Evolutionary conservation across 2,113 vertebrate genomes (phyloP), one percentile per base, ranked within the genome.

Genomic region (Saccopteryx leptura): DNA sequence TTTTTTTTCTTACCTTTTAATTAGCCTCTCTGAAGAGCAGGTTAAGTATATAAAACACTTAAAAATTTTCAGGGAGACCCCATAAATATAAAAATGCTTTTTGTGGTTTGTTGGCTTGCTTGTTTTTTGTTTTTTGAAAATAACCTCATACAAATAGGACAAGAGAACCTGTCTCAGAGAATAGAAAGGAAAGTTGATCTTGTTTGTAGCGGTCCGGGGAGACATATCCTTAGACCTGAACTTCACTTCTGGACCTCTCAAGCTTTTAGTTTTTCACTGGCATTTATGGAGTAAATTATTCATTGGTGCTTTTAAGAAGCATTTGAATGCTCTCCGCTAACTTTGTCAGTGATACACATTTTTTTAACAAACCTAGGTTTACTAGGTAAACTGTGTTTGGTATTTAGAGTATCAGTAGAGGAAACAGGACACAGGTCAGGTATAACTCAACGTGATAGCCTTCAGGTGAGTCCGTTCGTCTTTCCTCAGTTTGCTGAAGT

Each of bases 251-350:
- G 69, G 76, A 19, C 79, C 76, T 65, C 60, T 69, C 50, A 80
- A 31, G 92, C 76, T 71, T 87, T 94, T 72, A 23, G 86, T 33
- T 78, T 78, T 72, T 50, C 24, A 48, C 56, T 71, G 54, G 80
- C 31, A 11, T 88, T 75, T 81, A 9, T 7, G 48, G 15, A 87
- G 21, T 93, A 50, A 89, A 93, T 95, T 91, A 91, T 96, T 95
- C 74, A 91, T 31, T 6, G 75, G 48, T 81, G 88, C 74, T 81
- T 84, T 95, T 82, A 76, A 66, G 90, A 71, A 89, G 48, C 61
- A 8, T 52, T 48, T 56, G 81, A 80, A 46, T 39, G 74, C 58
- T 31, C 0, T 39, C 0, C 23, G 65, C 50, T 13, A 54, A 66
- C 9, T 21, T 7, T 18, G 15, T 74, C 46, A 4, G 71, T 48